Base-by-base conservation (phyloP, 2,113 vertebrate species). In the Brienomyrus longianalis region DNA sequence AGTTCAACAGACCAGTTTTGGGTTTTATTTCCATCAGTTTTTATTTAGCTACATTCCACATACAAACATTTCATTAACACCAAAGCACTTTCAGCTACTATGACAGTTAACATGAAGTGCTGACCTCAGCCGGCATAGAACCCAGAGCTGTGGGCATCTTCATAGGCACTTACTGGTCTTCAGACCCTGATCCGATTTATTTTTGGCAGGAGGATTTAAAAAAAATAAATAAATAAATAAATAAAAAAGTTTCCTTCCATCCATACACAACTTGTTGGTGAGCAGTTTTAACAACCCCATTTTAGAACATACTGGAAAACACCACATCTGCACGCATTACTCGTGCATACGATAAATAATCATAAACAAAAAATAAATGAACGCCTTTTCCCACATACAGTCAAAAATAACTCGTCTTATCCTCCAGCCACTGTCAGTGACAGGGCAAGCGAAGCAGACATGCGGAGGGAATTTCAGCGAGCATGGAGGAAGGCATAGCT, bases 401-500 rank as follows among this genome's bases (percentile, higher is more conserved):
- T 91, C 52, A 3, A 92, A 94, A 94, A 94, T 93, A 94, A 91
- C 91, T 92, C 84, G 85, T 90, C 92, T 94, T 91, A 92, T 94
- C 91, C 66, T 91, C 93, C 83, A 89, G 92, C 90, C 90, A 88
- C 80, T 89, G 93, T 92, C 91, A n/a, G 91, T 92, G 92, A 91
- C 23, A 56, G 85, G 8, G 92, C 91, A 87, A 91, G 84, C 92
- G 90, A 89, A 89, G 83, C 90, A 88, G 54, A 91, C 89, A 88
- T 90, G 91, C 66, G 91, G 11, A 88, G 92, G 92, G 91, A 88
- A 92, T 93, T 92, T 93, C 91, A 89, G 89, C 91, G 91, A 92
- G 92, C 90, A 90, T 90, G 92, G 92, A 94, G 92, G 93, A 93
- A 94, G 91, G 93, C 92, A 91, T 94, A 93, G 90, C 91, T 87